phyloP scores from a whole-genome alignment of 2,113 vertebrate genomes.

The Clupea harengus region DNA sequence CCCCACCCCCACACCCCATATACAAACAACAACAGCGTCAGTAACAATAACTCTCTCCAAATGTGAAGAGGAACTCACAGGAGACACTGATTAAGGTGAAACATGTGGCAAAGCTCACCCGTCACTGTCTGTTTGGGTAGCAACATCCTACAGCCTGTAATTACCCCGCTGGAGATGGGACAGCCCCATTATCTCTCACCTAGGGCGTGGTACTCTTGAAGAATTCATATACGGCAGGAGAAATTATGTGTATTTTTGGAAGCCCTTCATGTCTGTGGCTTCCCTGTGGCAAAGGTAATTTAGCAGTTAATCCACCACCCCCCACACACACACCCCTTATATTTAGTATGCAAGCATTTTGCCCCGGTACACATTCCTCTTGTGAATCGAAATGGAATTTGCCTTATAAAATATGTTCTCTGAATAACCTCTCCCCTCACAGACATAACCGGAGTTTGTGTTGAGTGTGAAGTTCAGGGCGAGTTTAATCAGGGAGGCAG shows the following conservation, averaged over 20 bases:
- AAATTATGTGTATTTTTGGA: slow-evolving; percentile 45
- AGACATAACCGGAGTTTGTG: background rate
- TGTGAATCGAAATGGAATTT: slow-evolving; percentile 15
- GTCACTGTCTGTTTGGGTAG: slow-evolving; percentile 38
- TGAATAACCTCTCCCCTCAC: slow-evolving; percentile 24
- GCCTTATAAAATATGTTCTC: slow-evolving; percentile 8
- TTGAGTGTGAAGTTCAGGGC: slow-evolving; percentile 22
- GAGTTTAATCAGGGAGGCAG: slow-evolving; percentile 18
- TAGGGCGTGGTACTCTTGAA: slow-evolving; percentile 45
- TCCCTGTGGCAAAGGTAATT: slow-evolving; percentile 37
- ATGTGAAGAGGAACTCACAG: slow-evolving; percentile 17
- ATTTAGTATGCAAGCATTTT: slow-evolving; percentile 37
- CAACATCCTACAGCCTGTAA: slow-evolving; percentile 38
- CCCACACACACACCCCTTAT: background rate
- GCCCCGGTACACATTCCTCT: slow-evolving; percentile 16
- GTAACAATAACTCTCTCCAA: slow-evolving; percentile 9
- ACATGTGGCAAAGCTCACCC: slow-evolving; percentile 35
- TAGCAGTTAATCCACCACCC: slow-evolving; percentile 31
- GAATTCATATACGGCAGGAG: slow-evolving; percentile 42
- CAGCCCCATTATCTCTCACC: slow-evolving; percentile 43
- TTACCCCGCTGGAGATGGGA: slow-evolving; percentile 44
- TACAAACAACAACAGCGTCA: slow-evolving; percentile 13
- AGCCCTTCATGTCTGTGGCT: slow-evolving; percentile 42
- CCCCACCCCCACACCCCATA: slow-evolving; percentile 26
- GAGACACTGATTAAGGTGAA: slow-evolving; percentile 42